Evolutionary conservation across 2,888 invertebrate genomes (phyloP).

Genomic region (Oscheius sp.): DNA sequence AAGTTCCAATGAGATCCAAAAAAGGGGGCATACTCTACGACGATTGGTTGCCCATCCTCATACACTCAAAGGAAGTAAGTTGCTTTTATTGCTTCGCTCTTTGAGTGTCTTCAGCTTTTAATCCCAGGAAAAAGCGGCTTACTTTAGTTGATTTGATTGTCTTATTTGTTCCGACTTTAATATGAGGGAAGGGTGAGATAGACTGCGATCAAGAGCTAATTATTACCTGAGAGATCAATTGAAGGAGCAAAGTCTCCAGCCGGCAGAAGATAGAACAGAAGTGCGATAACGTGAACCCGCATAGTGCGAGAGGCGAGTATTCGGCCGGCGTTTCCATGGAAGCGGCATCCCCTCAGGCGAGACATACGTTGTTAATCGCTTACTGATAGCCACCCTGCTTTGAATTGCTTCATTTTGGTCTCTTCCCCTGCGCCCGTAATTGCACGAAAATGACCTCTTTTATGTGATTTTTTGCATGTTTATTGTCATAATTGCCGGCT

Average conservation of each 20-base stretch:
- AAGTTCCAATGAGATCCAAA: constrained; percentile 12
- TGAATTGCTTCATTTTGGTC: background rate
- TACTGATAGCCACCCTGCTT: background rate
- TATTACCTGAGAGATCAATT: background rate
- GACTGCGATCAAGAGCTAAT: background rate
- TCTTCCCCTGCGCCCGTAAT: background rate
- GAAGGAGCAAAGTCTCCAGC: background rate
- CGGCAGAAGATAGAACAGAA: constrained; percentile 11
- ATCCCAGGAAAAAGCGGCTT: background rate
- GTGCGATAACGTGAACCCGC: constrained; percentile 19
- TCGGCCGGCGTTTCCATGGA: constrained; percentile 26
- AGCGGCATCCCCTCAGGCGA: constrained; percentile 24
- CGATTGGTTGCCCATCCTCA: constrained; percentile 21
- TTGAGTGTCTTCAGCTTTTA: background rate
- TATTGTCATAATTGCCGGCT: background rate
- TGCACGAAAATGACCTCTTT: background rate
- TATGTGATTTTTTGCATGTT: background rate
- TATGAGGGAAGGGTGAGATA: too few relatives aligned
- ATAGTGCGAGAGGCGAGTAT: constrained; percentile 17
- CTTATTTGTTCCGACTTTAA: background rate
- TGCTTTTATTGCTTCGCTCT: background rate
- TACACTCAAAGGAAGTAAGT: constrained; percentile 14
- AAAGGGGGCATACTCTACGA: constrained; percentile 23
- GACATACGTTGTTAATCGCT: constrained; percentile 17
- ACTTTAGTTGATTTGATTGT: too few relatives aligned